Percentiles rank a stretch among this genome's conserved stretches.
phyloP scores from a whole-genome alignment of 2,888 invertebrate species.

The Clistopyga incitator region DNA sequence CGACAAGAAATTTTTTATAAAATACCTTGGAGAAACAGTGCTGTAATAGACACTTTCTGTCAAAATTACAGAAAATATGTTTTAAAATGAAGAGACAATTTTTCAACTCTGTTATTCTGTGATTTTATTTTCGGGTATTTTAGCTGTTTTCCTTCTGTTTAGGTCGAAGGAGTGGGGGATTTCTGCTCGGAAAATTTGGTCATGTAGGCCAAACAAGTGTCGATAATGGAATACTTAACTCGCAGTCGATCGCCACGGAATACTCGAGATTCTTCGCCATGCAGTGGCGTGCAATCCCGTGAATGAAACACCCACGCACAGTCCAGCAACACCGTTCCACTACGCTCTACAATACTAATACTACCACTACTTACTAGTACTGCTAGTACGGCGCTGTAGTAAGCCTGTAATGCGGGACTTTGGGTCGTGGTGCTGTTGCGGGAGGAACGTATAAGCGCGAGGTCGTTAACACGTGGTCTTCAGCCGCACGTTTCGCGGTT shows the following conservation, averaged over 20 bases:
- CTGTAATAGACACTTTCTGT: too few relatives aligned
- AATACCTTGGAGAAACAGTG: too few relatives aligned
- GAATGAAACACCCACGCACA: constrained; percentile 13
- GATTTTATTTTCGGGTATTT: too few relatives aligned
- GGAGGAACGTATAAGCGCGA: constrained; percentile 14
- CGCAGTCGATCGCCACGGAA: neutral
- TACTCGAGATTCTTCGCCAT: constrained; percentile 3
- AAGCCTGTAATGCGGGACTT: neutral
- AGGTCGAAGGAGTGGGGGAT: too few relatives aligned
- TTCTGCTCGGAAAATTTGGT: too few relatives aligned
- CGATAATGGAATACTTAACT: neutral
- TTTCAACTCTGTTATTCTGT: too few relatives aligned
- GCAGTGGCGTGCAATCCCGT: neutral
- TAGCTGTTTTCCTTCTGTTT: too few relatives aligned
- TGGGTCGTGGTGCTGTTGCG: neutral
- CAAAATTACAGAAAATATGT: too few relatives aligned
- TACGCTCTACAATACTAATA: neutral
- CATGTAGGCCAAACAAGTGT: neutral
- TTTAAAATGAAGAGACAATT: too few relatives aligned
- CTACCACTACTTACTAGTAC: neutral
- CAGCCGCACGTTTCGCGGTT: constrained; percentile 13
- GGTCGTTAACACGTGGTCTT: constrained; percentile 58
- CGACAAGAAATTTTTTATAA: too few relatives aligned
- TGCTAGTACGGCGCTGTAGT: neutral
- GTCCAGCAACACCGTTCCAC: constrained; percentile 1